Evolutionary conservation across 1,140 invertebrate genomes (phyloP), one percentile per base, ranked within the genome.

Genomic region (Tetragnatha versicolor): DNA sequence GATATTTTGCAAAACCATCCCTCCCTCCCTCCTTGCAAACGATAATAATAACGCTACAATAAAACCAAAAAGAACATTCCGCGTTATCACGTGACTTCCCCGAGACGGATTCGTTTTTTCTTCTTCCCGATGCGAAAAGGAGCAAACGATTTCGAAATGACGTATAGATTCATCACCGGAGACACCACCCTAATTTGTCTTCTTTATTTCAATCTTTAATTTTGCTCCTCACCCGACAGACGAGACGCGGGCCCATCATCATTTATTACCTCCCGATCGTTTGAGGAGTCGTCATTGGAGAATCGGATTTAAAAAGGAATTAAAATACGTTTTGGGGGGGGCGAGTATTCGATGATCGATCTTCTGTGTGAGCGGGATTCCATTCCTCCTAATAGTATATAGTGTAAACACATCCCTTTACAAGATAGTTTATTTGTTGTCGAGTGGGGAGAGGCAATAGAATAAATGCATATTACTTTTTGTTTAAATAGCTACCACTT

Each of bases 201-300:
- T 72, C 68, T 72, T 72, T 72, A 72, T 72, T 72, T 58, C 68
- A 72, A 72, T 72, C 68, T 72, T 72, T 72, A 72, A 72, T 72
- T 72, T 72, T 37, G 51, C 68, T 58, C 58, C 33, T 72, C 68
- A 72, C 39, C 33, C 37, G 37, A 7, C 51, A 35, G 14, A 58
- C 29, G 33, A 39, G n/a, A n/a, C n/a, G n/a, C n/a, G n/a, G n/a
- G 25, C 49, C 68, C 22, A 72, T 72, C 49, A 72, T 72, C 68
- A 72, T 72, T 72, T 72, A 58, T 72, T 72, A 72, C n/a, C n/a
- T n/a, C n/a, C n/a, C n/a, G n/a, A n/a, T n/a, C n/a, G n/a, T n/a
- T n/a, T n/a, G n/a, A n/a, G n/a, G n/a, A n/a, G n/a, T n/a, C n/a
- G n/a, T n/a, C n/a, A n/a, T n/a, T n/a, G n/a, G n/a, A n/a, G n/a